phyloP scores from a whole-genome alignment of 1,140 invertebrate genomes.

The Pomacea maculata region DNA sequence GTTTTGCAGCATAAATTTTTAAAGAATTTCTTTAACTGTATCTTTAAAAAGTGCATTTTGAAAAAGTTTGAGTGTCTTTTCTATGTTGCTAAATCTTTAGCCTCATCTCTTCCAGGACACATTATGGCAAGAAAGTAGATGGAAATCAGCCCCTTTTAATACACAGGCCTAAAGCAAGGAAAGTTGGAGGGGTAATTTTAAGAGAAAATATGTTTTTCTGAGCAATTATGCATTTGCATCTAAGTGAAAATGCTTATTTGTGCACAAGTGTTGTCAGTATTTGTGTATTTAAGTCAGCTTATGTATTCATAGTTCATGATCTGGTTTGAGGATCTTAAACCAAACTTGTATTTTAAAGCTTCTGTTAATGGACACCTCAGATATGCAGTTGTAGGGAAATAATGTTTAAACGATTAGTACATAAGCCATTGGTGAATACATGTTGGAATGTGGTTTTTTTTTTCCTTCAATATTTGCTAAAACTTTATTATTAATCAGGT shows the following conservation, averaged over 20 bases:
- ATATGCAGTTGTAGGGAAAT: no score
- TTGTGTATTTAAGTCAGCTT: no score
- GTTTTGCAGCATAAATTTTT: neutral
- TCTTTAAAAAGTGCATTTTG: no score
- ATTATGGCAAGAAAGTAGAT: constrained; percentile 76
- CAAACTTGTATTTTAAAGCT: no score
- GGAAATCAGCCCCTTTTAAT: constrained; percentile 78
- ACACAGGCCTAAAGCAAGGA: constrained; percentile 50
- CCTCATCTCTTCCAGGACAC: constrained; percentile 45
- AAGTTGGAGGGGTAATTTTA: constrained; percentile 43
- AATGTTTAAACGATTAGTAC: no score
- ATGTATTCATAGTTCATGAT: neutral
- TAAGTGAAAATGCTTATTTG: neutral
- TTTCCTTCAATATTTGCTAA: no score
- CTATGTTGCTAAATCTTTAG: neutral
- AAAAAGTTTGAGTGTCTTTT: no score
- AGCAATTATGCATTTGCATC: neutral
- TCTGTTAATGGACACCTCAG: no score
- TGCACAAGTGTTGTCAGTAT: no score
- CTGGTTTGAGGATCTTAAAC: neutral
- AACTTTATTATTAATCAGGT: no score
- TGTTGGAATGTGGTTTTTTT: no score
- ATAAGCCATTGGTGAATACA: no score
- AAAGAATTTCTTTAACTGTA: neutral
- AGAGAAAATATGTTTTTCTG: neutral